Base-by-base conservation (phyloP, 1,140 invertebrate species). In the Stegodyphus dumicola region DNA sequence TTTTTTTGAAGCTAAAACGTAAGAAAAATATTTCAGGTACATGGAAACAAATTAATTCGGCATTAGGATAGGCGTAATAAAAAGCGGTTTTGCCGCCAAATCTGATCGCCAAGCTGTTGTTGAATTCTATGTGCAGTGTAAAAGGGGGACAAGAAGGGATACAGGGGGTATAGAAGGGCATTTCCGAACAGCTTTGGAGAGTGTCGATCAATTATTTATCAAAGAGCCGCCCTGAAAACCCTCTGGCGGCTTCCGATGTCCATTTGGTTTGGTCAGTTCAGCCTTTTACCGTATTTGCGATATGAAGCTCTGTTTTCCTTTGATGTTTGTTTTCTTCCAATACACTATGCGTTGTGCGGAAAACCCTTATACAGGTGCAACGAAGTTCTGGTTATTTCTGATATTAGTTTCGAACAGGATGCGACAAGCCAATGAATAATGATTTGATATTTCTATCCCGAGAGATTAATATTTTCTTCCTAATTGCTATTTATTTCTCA, bases 161-260 rank as follows among this genome's bases (percentile, higher is more conserved):
- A 15, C 6, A 17, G 17, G 52, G 54, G 71, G 49, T 2, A 67
- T 10, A 18, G 65, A 1, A n/a, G 64, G 71, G 69, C 49, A 60
- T 71, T 66, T 83, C 66, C 6, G 81, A 69, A 70, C 65, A 15
- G 74, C 65, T 85, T 77, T 54, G 48, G 9, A 48, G 67, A 86
- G 67, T 71, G 75, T 54, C 84, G 13, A 86, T 86, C 84, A 86
- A 86, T 86, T 86, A 86, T 86, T 77, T 77, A 86, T 86, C 84
- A 86, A 78, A 86, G 74, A 76, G 83, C 69, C 75, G 48, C 13
- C 9, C 56, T 73, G 66, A 56, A 75, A 75, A 80, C 77, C 17
- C 77, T 71, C 67, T 17, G 53, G 52, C 54, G 73, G 66, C 74
- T 77, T 76, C 73, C 81, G 81, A 85, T 85, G 81, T 85, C 81